Evolutionary conservation across 64 coral and sea anemone species (phyloP).

Genomic region (Anthopleura sola): DNA sequence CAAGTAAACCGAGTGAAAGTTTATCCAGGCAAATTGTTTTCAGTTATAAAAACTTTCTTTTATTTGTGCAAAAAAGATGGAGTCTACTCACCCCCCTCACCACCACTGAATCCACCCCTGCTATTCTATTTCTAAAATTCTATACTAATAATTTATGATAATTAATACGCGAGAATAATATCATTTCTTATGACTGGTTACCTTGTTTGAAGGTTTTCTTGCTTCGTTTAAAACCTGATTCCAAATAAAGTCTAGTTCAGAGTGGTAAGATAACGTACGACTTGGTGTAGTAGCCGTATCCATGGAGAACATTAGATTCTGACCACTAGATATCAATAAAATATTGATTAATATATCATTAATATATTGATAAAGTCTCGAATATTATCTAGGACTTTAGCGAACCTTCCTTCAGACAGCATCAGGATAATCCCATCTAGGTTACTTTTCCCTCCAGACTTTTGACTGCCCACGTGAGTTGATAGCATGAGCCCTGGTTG

Average conservation of each 20-base stretch:
- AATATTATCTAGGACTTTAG: too few relatives aligned
- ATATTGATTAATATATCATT: background rate
- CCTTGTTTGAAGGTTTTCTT: constrained; percentile 74
- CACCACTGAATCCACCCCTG: too few relatives aligned
- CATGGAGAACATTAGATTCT: constrained; percentile 78
- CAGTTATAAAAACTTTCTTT: too few relatives aligned
- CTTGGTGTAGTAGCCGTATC: constrained; percentile 81
- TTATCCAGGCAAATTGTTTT: too few relatives aligned
- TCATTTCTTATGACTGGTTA: background rate
- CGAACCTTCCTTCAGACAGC: constrained; percentile 73
- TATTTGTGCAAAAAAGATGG: too few relatives aligned
- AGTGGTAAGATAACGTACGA: constrained; percentile 68
- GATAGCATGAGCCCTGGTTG: constrained; percentile 86
- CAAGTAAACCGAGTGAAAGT: too few relatives aligned
- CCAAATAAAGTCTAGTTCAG: constrained; percentile 79
- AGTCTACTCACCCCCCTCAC: too few relatives aligned
- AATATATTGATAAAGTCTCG: background rate
- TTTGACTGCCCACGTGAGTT: constrained; percentile 72
- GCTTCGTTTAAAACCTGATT: constrained; percentile 58
- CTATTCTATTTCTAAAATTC: too few relatives aligned
- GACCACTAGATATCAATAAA: constrained; percentile 38
- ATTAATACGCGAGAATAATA: too few relatives aligned
- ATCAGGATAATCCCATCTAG: constrained; percentile 76
- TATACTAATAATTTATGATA: too few relatives aligned
- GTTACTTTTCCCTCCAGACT: constrained; percentile 61